These are phyloP conservation scores for Brachionus rubens DNA, from an alignment of 1,140 invertebrate genomes.

Conservation along the genomic window DNA sequence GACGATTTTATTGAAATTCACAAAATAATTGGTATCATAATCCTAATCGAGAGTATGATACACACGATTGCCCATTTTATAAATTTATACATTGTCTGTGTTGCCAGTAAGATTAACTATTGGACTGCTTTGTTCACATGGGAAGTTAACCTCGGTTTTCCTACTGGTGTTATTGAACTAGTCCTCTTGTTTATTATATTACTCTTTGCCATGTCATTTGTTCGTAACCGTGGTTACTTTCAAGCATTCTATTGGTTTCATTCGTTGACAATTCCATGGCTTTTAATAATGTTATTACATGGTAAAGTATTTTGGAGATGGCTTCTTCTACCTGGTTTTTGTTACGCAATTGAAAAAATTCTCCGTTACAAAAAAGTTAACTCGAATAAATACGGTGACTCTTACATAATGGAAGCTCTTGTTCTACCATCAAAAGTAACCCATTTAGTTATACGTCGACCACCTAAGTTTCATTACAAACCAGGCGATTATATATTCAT, in stretches of 20 bases:
- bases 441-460: conserved; percentile 71
- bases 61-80: conserved; percentile 81
- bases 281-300: conserved; percentile 78
- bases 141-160: conserved; percentile 68
- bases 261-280: conserved; percentile 82
- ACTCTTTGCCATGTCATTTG: conserved; percentile 78
- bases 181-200: conserved; percentile 75
- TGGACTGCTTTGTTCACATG: conserved; percentile 67
- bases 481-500: conserved; percentile 92
- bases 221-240: conserved; percentile 82
- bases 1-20: conserved; percentile 92
- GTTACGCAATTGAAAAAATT: conserved; percentile 76
- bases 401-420: conserved; percentile 73
- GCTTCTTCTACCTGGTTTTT: conserved; percentile 76
- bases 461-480: conserved; percentile 78
- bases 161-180: conserved; percentile 74
- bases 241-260: conserved; percentile 96
- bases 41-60: conserved; percentile 70
- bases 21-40: conserved; percentile 78
- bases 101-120: background rate
- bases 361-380: conserved; percentile 59
- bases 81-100: conserved; percentile 66
- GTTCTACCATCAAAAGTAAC: conserved; percentile 74
- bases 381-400: conserved; percentile 57
- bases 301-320: conserved; percentile 92